Base-by-base conservation (phyloP, 2,113 vertebrate genomes). In the Microcebus tavaratra region DNA sequence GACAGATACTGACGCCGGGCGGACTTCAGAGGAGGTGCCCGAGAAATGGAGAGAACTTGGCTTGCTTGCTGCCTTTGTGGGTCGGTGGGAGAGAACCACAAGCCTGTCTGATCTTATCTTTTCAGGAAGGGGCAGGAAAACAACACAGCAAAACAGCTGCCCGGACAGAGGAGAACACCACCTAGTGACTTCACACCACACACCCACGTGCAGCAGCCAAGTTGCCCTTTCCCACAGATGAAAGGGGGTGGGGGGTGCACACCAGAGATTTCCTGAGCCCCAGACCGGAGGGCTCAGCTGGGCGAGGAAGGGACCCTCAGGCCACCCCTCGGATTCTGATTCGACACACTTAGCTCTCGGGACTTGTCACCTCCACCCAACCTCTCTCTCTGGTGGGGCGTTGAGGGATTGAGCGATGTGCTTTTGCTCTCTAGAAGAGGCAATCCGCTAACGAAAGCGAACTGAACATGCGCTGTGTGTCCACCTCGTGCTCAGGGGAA, bases 111-210 rank as follows among this genome's bases (percentile, higher is more conserved):
- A 97, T 94, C 65, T 95, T 94, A 95, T 95, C 96, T 97, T 42
- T 83, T 81, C 83, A 95, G 96, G 96, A 98, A 78, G 80, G 72
- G 42, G 80, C 93, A 97, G 91, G 91, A 87, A 96, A 90, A 94
- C 79, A 96, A 50, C 67, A 45, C 5, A 95, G 90, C 82, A 9
- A 67, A 95, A 85, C 91, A 36, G 91, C 53, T 42, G 68, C 73
- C 48, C 3, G 0, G 57, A 39, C 7, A 31, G 18, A 57, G 55
- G 55, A 91, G 95, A 91, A 88, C 82, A 13, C 93, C 81, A 75
- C 81, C 88, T 75, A 34, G 29, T 18, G 55, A 15, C 87, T 96
- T 85, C 87, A 85, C 59, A 97, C 82, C 75, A 73, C 82, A 97
- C 98, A 67, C 96, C 97, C 87, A 93, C 92, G 5, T 61, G 85